Evolutionary conservation across 2,113 vertebrate species (phyloP), one percentile per base, ranked within the genome.

Genomic region (Daphoenositta chrysoptera): DNA sequence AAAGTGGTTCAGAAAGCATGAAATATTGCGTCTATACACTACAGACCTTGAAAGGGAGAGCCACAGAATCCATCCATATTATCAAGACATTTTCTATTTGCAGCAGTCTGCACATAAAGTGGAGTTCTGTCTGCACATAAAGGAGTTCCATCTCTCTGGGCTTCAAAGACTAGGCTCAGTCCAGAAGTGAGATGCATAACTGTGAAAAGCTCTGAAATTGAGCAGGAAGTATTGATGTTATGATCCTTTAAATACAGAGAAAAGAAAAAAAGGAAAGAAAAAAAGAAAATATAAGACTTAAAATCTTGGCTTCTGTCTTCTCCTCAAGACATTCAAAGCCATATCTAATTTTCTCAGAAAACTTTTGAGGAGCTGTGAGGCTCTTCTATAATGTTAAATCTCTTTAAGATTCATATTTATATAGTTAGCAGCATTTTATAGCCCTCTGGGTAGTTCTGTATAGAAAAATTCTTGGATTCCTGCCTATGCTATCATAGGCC

Each of bases 261-360:
- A 4, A 19, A 23, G 2, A 1, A 30, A 28, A 13, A 28, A 42
- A 42, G 15, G 14, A 5, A 5, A 3, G 2, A 15, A 23, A 23
- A 69, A 17, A 30, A 28, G 27, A n/a, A 54, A 16, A 40, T 2
- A 7, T 19, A 51, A 27, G 42, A 60, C 5, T 81, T 90, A 69
- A 64, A 44, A 70, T 3, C 14, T 33, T 64, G 10, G 5, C 5
- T 45, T 5, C 18, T 65, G 9, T 56, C 28, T 60, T 17, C 11
- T 83, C 10, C 19, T 83, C 11, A 44, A 65, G 14, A 10, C 37
- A 51, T 45, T 84, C 20, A 60, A 78, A 87, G 12, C 2, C 14
- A 31, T 27, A 51, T 44, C 21, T 69, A 20, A 51, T 69, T 78
- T 78, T 82, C n/a, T 51, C 14, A 48, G 24, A 58, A 90, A 28